phyloP scores from a whole-genome alignment of 2,797 vertebrate genomes.

The Scyliorhinus canicula region DNA sequence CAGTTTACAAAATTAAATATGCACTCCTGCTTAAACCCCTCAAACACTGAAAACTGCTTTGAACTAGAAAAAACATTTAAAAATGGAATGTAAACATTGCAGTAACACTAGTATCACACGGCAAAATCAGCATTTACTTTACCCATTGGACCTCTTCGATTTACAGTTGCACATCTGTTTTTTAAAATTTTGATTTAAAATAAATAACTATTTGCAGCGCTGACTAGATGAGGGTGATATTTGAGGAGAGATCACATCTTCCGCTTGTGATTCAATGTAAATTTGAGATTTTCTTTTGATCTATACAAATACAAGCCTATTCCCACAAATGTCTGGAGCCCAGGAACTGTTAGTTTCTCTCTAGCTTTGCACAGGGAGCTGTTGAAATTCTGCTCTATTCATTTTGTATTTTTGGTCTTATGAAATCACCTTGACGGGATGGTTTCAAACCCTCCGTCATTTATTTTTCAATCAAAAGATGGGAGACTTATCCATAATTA shows the following conservation, averaged over 20 bases:
- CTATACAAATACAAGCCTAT: neutral
- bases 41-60: neutral
- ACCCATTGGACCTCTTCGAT: neutral
- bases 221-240: neutral
- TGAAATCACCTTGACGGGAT: neutral
- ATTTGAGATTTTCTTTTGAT: neutral
- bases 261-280: neutral
- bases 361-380: neutral
- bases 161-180: neutral
- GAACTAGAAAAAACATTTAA: neutral
- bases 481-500: no score
- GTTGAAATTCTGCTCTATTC: neutral
- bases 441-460: neutral
- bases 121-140: neutral
- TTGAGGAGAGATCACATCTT: neutral
- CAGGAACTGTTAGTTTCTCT: neutral
- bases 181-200: neutral
- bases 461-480: neutral
- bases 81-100: neutral
- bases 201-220: neutral
- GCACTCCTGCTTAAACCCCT: neutral
- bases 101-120: neutral
- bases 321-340: neutral
- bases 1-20: neutral
- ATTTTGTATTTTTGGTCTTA: neutral